These are phyloP conservation scores for Mus musculus DNA, from an alignment of 2,113 vertebrate species.

Conservation along the genomic window GRCm39 chr8:115048501-115049000, in stretches of 20 bases:
- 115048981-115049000: not conserved
- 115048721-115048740: not conserved
- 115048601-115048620: not conserved
- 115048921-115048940: not conserved
- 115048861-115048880: not conserved
- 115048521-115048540: not conserved
- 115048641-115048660: constrained; percentile 26
- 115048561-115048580: not conserved
- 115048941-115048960: not conserved
- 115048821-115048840: not conserved
- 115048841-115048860: not conserved
- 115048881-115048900: not conserved
- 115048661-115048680: not conserved
- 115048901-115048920: not conserved
- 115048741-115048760: not conserved
- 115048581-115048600: not conserved
- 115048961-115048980: not conserved
- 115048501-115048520: not conserved
- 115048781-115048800: not conserved
- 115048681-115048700: not conserved
- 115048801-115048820: not conserved
- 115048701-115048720: constrained; percentile 24
- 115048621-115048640: not conserved
- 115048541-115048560: not conserved
- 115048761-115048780: constrained; percentile 13